Percentiles rank a stretch among this genome's conserved stretches.
These are phyloP conservation scores for Ericerus pela DNA, from an alignment of 1,140 invertebrate genomes.

Conservation along the genomic window DNA sequence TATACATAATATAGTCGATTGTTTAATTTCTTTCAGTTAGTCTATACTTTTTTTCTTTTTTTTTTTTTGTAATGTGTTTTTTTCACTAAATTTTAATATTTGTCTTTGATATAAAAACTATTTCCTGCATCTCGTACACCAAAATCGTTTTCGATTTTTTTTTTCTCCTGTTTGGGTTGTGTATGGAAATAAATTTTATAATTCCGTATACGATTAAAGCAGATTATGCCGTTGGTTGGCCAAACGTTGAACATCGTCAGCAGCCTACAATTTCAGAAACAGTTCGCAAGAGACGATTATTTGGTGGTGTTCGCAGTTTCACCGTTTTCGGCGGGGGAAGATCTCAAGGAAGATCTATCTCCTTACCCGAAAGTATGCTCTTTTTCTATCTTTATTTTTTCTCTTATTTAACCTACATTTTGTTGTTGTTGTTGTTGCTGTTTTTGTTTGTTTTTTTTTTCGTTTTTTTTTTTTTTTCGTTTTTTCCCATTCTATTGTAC, in stretches of 20 bases:
- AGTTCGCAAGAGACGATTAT: constrained; percentile 34
- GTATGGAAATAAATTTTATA: too few relatives aligned
- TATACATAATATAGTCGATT: too few relatives aligned
- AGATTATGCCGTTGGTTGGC: not conserved
- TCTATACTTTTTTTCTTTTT: too few relatives aligned
- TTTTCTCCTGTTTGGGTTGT: too few relatives aligned
- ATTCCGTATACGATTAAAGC: not conserved
- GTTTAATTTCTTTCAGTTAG: too few relatives aligned
- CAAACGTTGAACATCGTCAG: constrained; percentile 3
- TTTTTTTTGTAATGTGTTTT: too few relatives aligned
- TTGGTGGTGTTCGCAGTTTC: constrained; percentile 56
- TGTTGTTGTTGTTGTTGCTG: constrained; percentile 24
- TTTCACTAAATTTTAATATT: too few relatives aligned
- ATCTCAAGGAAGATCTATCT: constrained; percentile 55
- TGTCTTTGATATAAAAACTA: too few relatives aligned
- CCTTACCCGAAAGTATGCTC: constrained; percentile 61
- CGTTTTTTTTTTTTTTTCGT: constrained; percentile 20
- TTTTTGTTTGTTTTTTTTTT: constrained; percentile 19
- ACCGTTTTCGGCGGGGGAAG: constrained; percentile 51
- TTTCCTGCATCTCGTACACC: too few relatives aligned
- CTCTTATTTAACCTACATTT: constrained; percentile 27
- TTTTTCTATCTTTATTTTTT: constrained; percentile 34
- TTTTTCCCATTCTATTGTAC: too few relatives aligned
- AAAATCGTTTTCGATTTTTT: too few relatives aligned
- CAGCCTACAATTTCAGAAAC: constrained; percentile 16